These are phyloP conservation scores for Labeo calbasu DNA, from an alignment of 2,797 vertebrate genomes.

Conservation along the genomic window DNA sequence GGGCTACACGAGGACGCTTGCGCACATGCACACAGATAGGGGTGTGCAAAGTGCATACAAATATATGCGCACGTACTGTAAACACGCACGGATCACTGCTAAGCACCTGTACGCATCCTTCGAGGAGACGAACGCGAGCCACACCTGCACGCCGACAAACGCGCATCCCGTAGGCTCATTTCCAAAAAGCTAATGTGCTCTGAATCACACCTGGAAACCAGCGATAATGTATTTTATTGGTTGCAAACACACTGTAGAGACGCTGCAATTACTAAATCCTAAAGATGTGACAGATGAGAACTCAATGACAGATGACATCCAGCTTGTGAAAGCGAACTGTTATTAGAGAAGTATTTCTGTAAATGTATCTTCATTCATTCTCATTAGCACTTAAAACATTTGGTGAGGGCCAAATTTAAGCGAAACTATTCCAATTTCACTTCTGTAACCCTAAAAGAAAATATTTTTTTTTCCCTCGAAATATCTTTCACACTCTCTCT, in stretches of 20 bases:
- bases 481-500: constrained; percentile 66
- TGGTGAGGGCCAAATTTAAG: constrained; percentile 50
- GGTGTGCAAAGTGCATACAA: constrained; percentile 26
- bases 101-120: constrained; percentile 31
- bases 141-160: constrained; percentile 20
- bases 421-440: constrained; percentile 66
- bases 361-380: constrained; percentile 61
- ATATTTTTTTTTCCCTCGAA: constrained; percentile 70
- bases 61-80: constrained; percentile 41
- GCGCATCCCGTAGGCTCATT: not conserved
- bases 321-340: constrained; percentile 24
- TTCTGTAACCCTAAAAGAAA: constrained; percentile 69
- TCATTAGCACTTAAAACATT: constrained; percentile 63
- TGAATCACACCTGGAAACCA: constrained; percentile 49
- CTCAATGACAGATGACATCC: constrained; percentile 34
- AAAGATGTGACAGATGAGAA: constrained; percentile 33
- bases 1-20: constrained; percentile 29
- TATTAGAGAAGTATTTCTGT: constrained; percentile 51
- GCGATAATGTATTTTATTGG: constrained; percentile 56
- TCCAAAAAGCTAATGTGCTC: constrained; percentile 18
- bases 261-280: constrained; percentile 21
- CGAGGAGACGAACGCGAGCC: not conserved
- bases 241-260: constrained; percentile 56
- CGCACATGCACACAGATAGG: constrained; percentile 44
- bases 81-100: not conserved